Conservation (phyloP, 2,113 vertebrate genomes). For the Corythoichthys intestinalis region DNA sequence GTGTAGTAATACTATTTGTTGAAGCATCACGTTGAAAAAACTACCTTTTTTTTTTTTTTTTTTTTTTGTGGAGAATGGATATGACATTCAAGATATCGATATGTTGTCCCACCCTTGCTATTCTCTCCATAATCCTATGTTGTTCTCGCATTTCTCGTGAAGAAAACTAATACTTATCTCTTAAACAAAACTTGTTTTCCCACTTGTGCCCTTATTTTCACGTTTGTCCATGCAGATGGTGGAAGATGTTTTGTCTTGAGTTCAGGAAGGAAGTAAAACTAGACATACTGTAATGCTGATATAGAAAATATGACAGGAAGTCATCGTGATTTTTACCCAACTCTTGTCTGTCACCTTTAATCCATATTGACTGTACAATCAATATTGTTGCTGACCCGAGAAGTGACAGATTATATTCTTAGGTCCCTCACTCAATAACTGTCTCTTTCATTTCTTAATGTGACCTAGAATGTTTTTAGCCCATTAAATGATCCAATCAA, state of each 20-base stretch:
- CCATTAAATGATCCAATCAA: too few relatives aligned
- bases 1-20: too few relatives aligned
- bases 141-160: background rate
- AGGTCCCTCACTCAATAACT: background rate
- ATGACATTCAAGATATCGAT: background rate
- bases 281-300: background rate
- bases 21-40: background rate
- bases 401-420: constrained; percentile 8
- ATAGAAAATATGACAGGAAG: too few relatives aligned
- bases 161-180: background rate
- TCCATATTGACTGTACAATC: constrained; percentile 32
- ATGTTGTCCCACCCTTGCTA: background rate
- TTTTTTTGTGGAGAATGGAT: background rate
- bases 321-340: background rate
- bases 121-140: constrained; percentile 2
- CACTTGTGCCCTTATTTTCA: background rate
- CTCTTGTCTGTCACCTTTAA: constrained; percentile 16
- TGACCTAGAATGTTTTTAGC: too few relatives aligned
- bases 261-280: background rate
- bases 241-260: background rate
- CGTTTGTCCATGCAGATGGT: background rate
- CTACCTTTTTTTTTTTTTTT: background rate
- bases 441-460: background rate
- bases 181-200: constrained; percentile 12
- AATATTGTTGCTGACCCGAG: constrained; percentile 32